Evolutionary conservation across 2,888 invertebrate species (phyloP).

Genomic region (Sarcophaga variegata): DNA sequence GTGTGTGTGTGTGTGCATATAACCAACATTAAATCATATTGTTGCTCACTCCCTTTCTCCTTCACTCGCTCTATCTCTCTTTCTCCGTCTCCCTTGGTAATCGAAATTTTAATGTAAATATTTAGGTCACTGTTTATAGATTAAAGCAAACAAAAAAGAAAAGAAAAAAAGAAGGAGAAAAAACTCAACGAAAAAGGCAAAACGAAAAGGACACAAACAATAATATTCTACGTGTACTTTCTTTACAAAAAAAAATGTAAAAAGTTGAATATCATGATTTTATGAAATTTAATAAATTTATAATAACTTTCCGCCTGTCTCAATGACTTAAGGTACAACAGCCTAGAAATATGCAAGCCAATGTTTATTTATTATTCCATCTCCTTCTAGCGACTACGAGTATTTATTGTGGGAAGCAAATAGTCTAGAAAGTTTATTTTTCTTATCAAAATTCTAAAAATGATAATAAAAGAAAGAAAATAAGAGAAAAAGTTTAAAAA

Average conservation of each 20-base stretch:
- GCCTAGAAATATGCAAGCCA: conserved; percentile 30
- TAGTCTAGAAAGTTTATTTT: conserved; percentile 26
- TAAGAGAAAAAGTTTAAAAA: not conserved
- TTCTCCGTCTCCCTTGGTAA: not conserved
- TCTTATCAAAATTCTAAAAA: not conserved
- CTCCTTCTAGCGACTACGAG: not conserved
- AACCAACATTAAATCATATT: no score
- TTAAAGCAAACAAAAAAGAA: conserved; percentile 11
- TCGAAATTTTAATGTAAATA: conserved; percentile 37
- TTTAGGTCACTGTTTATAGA: conserved; percentile 52
- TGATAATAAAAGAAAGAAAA: not conserved
- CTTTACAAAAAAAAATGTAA: not conserved
- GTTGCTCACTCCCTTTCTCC: no score
- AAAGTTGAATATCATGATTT: conserved; percentile 13
- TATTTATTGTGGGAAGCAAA: not conserved
- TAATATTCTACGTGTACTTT: not conserved
- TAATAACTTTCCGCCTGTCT: not conserved
- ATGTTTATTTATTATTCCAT: not conserved
- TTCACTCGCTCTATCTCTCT: not conserved
- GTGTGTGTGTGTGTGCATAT: no score
- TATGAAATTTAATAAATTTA: conserved; percentile 6
- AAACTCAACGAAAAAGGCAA: not conserved
- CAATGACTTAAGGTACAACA: conserved; percentile 9
- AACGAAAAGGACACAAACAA: not conserved
- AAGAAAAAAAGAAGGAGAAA: not conserved